These are phyloP conservation scores for Apostichopus leukothele DNA, from an alignment of 53 echinoderm and acorn worm species.

Conservation along the genomic window DNA sequence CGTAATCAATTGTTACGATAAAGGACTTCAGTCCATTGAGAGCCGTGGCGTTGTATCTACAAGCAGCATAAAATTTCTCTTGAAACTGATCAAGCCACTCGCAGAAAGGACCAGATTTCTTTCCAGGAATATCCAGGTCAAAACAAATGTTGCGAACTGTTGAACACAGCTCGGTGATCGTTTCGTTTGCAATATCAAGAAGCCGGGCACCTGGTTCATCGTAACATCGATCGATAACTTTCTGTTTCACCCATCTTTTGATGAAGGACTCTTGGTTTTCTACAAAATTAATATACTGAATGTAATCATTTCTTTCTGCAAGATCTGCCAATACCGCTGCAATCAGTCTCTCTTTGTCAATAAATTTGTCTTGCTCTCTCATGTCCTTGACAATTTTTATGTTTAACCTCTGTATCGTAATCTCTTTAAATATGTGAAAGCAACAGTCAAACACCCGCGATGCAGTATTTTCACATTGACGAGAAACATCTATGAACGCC, in stretches of 20 bases:
- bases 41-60: background rate
- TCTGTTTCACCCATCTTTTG: slow-evolving; percentile 7
- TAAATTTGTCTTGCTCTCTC: background rate
- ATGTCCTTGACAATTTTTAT: background rate
- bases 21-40: slow-evolving; percentile 25
- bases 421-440: slow-evolving; percentile 21
- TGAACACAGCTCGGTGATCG: background rate
- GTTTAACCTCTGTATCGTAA: slow-evolving; percentile 1
- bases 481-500: slow-evolving; percentile 18
- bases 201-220: background rate
- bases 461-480: slow-evolving; percentile 4
- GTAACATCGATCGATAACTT: background rate
- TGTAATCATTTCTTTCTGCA: background rate
- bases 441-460: slow-evolving; percentile 1
- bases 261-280: slow-evolving; percentile 8
- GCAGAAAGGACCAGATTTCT: slow-evolving; percentile 12
- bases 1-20: background rate
- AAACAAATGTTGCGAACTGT: background rate
- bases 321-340: slow-evolving; percentile 6
- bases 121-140: background rate
- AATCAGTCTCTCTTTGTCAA: slow-evolving; percentile 28
- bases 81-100: slow-evolving; percentile 3
- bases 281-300: background rate
- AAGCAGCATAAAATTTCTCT: background rate
- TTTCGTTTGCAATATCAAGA: background rate